A percentile compares a stretch with the other conserved stretches of the same genome.
These are phyloP conservation scores for Phyllopteryx taeniolatus DNA, from an alignment of 2,113 vertebrate genomes.

Conservation along the genomic window DNA sequence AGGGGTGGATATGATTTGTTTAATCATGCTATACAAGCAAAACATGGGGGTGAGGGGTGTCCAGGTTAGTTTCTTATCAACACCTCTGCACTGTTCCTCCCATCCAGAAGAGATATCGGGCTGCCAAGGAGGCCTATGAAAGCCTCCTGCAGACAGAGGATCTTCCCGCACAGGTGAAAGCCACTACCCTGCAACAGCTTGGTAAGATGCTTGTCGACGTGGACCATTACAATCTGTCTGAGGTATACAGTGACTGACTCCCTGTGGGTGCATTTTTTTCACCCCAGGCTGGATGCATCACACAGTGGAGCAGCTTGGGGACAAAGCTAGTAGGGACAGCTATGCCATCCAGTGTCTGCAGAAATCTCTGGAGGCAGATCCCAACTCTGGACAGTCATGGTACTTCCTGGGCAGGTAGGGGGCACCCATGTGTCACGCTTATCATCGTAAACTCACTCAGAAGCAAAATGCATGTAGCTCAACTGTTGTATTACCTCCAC, in stretches of 20 bases:
- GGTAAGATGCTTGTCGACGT: slow-evolving; percentile 73
- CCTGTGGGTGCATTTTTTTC: neutral
- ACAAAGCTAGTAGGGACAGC: slow-evolving; percentile 93
- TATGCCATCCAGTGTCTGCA: slow-evolving; percentile 99
- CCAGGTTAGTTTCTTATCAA: neutral
- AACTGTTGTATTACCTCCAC: neutral
- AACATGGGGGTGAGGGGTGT: neutral
- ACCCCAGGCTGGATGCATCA: slow-evolving; percentile 98
- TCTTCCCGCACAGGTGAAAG: slow-evolving; percentile 98
- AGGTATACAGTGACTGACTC: neutral
- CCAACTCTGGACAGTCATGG: slow-evolving; percentile 99
- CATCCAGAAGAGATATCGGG: slow-evolving; percentile 92
- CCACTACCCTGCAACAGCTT: slow-evolving; percentile 95
- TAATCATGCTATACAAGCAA: neutral
- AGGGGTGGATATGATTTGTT: neutral
- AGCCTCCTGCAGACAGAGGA: slow-evolving; percentile 95
- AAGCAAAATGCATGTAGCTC: neutral
- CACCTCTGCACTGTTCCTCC: neutral
- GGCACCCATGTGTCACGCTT: neutral
- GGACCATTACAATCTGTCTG: neutral
- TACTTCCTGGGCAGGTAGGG: slow-evolving; percentile 98
- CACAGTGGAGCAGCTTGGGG: slow-evolving; percentile 96
- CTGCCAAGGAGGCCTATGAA: slow-evolving; percentile 98
- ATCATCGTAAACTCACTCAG: neutral
- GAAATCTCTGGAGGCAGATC: slow-evolving; percentile 98